Base-by-base conservation (phyloP, 2,888 invertebrate genomes). In the Lypha dubia region DNA sequence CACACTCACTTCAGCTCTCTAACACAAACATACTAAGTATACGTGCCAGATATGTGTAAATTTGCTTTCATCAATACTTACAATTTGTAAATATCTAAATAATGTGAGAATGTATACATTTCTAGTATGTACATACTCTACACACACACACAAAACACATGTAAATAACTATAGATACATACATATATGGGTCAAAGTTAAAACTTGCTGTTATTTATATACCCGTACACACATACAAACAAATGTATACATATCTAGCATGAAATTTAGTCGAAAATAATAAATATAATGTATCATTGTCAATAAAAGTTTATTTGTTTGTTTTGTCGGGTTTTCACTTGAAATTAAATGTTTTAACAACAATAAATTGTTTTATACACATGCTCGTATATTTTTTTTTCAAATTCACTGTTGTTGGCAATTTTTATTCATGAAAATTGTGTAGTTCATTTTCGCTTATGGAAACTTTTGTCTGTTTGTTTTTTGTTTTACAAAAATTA, bases 101-200 rank as follows among this genome's bases (percentile, higher is more conserved):
- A 76, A 35, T 15, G 4, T 22, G 44, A 13, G 44, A 7, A 28
- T 15, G 35, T n/a, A 49, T 11, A 35, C 17, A 13, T 15, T 3
- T 53, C n/a, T 28, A 24, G 53, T 5, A 28, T 28, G 15, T 28
- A 28, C 53, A 11, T 11, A 38, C 38, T 13, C 38, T 28, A 28
- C 28, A 4, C 28, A 28, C 28, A 28, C 28, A 28, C 5, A 4
- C 17, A 2, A 24, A 13, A 5, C n/a, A 53, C 17, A 58, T 20
- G 17, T 32, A 32, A 58, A 32, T 20, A 75, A 65, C 44, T 38
- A 8, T 20, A 51, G n/a, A 6, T 28, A 7, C 3, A 6, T 28
- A 7, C 3, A 28, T 53, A 73, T 76, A 58, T 76, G 62, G 84
- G 75, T 84, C 79, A 84, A 76, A 73, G 84, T 76, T 76, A 80